Conservation (phyloP, 1,140 invertebrate species). For the Onthophagus taurus region DNA sequence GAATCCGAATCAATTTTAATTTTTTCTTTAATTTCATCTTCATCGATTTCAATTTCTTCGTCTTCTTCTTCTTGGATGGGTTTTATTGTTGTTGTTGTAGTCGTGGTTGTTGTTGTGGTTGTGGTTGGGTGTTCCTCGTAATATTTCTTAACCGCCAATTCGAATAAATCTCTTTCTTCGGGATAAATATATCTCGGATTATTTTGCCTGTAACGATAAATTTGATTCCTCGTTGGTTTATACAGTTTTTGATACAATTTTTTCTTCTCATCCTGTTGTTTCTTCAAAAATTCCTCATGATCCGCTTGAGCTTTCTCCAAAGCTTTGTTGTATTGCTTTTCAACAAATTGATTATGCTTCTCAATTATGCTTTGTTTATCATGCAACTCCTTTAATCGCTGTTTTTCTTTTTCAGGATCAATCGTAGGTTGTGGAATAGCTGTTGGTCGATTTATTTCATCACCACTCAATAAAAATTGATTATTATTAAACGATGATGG, state of each 20-base stretch:
- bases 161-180: constrained; percentile 38
- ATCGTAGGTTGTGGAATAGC: too few relatives aligned
- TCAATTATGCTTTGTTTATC: constrained; percentile 56
- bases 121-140: constrained; percentile 43
- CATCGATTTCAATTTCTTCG: constrained; percentile 13
- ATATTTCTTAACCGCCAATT: constrained; percentile 40
- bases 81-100: constrained; percentile 34
- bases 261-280: constrained; percentile 42
- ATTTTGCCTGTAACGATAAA: constrained; percentile 19
- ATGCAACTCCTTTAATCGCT: constrained; percentile 46
- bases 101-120: constrained; percentile 38
- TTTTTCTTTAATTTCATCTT: too few relatives aligned
- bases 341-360: constrained; percentile 58
- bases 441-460: too few relatives aligned
- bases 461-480: too few relatives aligned
- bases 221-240: constrained; percentile 24
- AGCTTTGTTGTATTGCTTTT: constrained; percentile 58
- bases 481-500: too few relatives aligned
- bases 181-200: constrained; percentile 35
- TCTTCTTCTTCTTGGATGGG: constrained; percentile 26
- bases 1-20: too few relatives aligned
- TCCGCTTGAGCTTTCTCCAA: constrained; percentile 54
- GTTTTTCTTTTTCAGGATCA: constrained; percentile 54
- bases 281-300: constrained; percentile 51
- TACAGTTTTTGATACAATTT: constrained; percentile 37